These are phyloP conservation scores for Steinernema hermaphroditum DNA, from an alignment of 2,888 invertebrate species.

Conservation along the genomic window DNA sequence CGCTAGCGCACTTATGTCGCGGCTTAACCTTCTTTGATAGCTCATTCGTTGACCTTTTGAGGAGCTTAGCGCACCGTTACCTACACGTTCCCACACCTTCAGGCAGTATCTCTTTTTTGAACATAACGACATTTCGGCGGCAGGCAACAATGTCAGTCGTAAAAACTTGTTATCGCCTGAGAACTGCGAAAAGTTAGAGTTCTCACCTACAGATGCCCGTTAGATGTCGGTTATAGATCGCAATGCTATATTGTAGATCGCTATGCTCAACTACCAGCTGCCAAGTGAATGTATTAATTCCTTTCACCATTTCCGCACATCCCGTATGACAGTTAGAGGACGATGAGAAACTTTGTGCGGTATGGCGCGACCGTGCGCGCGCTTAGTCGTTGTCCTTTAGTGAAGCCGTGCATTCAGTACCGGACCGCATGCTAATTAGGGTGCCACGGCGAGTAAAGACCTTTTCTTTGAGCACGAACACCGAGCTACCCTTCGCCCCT, in stretches of 20 bases:
- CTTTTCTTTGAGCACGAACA: neutral
- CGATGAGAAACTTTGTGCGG: no score
- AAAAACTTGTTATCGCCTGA: slow-evolving; percentile 22
- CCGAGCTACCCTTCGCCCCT: neutral
- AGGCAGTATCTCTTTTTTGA: neutral
- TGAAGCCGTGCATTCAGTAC: neutral
- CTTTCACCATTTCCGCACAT: no score
- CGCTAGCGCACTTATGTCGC: neutral
- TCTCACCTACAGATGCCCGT: no score
- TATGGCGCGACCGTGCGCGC: no score
- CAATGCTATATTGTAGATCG: no score
- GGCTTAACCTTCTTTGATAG: neutral
- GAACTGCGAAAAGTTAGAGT: neutral
- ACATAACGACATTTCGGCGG: neutral
- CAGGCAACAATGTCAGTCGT: neutral
- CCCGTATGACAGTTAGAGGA: no score
- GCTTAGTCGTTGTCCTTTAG: neutral
- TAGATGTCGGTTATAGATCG: no score
- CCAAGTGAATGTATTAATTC: no score
- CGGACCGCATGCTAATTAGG: slow-evolving; percentile 7
- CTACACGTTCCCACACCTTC: neutral
- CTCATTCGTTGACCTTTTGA: neutral
- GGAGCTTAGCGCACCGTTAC: neutral
- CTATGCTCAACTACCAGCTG: no score
- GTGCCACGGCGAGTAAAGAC: neutral